Evolutionary conservation across 2,113 vertebrate species (phyloP), one percentile per base, ranked within the genome.

Genomic region (Fulmarus glacialis): DNA sequence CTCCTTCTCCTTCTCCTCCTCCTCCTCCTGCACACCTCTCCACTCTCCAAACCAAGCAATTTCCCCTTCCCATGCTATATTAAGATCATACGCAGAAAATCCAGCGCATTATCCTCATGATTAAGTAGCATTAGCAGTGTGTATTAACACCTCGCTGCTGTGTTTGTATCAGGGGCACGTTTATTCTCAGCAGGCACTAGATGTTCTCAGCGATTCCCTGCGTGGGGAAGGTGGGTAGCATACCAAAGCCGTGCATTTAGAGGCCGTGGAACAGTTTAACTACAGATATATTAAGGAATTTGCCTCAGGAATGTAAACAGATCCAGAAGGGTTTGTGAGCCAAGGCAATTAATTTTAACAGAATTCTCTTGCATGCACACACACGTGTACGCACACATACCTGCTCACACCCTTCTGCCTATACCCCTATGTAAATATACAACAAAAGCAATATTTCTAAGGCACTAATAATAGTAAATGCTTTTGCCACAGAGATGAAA

Each of bases 241-340:
- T 70, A 91, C 77, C 93, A 90, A 81, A 94, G 45, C 45, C 71
- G 10, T 22, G 13, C 68, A 56, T 56, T 91, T 78, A 62, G 66
- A 70, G 50, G 8, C 67, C 82, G 42, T 82, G 79, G 66, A 93
- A 66, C 70, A 84, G 64, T 94, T 92, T 78, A 85, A 80, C 78
- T 91, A 64, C 78, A 89, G 89, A 91, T 93, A 82, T 47, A 87
- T 85, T 58, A 90, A 78, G 85, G 72, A 96, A 96, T 97, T 92
- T 90, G 90, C 96, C 96, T 95, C 77, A 94, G 93, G 88, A 97
- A 96, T 87, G 86, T 94, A 96, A 97, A 95, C 81, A 94, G 70
- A 80, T 58, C 58, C 72, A 93, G 53, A 93, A 87, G 79, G 77
- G 55, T 89, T 75, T 53, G 42, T 55, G 86, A 92, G 83, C 90